Evolutionary conservation across 92 coral and sea anemone genomes (phyloP).

Genomic region (Plumapathes pennacea): DNA sequence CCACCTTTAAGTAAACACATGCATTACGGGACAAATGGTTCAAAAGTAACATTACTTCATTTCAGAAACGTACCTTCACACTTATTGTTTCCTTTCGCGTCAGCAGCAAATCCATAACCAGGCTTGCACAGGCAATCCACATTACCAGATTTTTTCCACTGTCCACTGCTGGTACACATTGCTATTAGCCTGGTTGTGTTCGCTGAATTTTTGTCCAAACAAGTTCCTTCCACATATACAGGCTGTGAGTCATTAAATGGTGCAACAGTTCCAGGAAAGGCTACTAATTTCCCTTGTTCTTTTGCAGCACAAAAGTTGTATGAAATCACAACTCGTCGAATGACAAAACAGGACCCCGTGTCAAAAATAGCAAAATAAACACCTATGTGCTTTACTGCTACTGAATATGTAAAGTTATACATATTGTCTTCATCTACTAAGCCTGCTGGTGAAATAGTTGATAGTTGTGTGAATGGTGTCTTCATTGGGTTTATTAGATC

Average conservation of each 20-base stretch:
- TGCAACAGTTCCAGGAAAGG: slow-evolving; percentile 62
- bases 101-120: slow-evolving; percentile 64
- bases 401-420: too few species aligned
- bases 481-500: slow-evolving; percentile 19
- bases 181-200: slow-evolving; percentile 35
- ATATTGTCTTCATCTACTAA: too few species aligned
- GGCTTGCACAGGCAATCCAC: slow-evolving; percentile 63
- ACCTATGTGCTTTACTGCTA: slow-evolving; percentile 29
- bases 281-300: slow-evolving; percentile 37
- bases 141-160: slow-evolving; percentile 51
- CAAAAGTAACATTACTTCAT: background rate
- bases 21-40: too few species aligned
- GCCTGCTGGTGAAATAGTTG: too few species aligned
- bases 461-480: slow-evolving; percentile 12
- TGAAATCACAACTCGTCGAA: slow-evolving; percentile 31
- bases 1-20: too few species aligned
- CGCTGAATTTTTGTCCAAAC: slow-evolving; percentile 50
- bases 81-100: too few species aligned
- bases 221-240: slow-evolving; percentile 45
- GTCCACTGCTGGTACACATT: slow-evolving; percentile 66
- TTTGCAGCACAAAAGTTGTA: slow-evolving; percentile 59
- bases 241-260: slow-evolving; percentile 30
- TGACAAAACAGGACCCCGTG: slow-evolving; percentile 60
- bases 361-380: slow-evolving; percentile 64
- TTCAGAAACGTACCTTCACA: too few species aligned